Base-by-base conservation (phyloP, 2,888 invertebrate species). In the Palloptera scutellata region DNA sequence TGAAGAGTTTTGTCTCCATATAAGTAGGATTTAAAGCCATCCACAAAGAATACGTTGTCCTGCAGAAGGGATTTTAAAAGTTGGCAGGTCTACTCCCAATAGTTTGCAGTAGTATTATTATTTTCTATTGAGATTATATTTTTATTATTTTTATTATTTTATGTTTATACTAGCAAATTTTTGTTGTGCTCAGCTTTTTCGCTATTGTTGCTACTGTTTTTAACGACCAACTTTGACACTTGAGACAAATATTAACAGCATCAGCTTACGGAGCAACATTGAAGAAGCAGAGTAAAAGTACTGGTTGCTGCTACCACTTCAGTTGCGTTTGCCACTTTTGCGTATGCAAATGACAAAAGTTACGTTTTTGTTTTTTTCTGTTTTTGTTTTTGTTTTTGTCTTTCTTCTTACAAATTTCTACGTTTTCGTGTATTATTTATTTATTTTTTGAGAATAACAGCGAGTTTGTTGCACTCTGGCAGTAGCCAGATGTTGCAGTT, bases 181-280 rank as follows among this genome's bases (percentile, higher is more conserved):
- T 54, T 54, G 17, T 30, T 30, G 30, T 30, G 30, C 30, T 4
- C 30, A 4, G 30, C 2, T 30, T 30, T 30, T 30, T 30, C 30
- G 3, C 30, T 30, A 30, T 30, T 30, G 6, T 54, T 54, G 19
- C 17, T 17, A 12, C 54, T 54, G 19, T 9, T 64, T 64, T 64
- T 30, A 45, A 64, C 51, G 30, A 42, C 55, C 43, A 64, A 43
- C 57, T 64, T 64, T 64, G 64, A 41, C 64, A 64, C 64, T 57
- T 57, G 64, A 64, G 64, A 64, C 64, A 64, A 64, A 64, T 64
- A 64, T 57, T 64, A 55, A 62, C 62, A 53, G 20, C 53, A 41
- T 12, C 52, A 41, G 20, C 13, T 17, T 41, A 12, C 8, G 53
- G 15, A 12, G 62, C 8, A 43, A 41, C 6, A 2, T 51, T 61